These are phyloP conservation scores for Acleris laterana DNA, from an alignment of 2,888 invertebrate species.

Conservation along the genomic window DNA sequence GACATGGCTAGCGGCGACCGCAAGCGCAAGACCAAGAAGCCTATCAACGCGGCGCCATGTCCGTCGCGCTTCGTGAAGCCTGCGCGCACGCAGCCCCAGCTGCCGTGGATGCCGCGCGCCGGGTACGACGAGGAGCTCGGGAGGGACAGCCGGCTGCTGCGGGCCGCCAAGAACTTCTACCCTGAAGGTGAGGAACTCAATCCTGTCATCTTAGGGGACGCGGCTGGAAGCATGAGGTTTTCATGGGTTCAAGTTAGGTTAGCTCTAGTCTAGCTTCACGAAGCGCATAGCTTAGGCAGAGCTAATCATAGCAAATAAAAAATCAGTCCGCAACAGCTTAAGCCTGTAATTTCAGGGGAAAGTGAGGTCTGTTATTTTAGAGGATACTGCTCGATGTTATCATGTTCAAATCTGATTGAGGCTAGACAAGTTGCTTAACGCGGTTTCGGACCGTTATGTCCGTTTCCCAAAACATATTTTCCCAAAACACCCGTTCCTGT, in stretches of 20 bases:
- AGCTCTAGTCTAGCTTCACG: no score
- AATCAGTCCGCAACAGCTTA: no score
- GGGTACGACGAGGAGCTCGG: constrained; percentile 71
- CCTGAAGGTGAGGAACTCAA: constrained; percentile 62
- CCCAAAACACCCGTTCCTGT: no score
- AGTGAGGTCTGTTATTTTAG: no score
- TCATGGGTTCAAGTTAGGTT: no score
- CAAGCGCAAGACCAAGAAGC: constrained; percentile 47
- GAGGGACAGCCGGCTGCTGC: constrained; percentile 62
- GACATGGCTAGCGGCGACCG: constrained; percentile 65
- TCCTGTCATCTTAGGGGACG: not conserved
- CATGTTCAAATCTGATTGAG: no score
- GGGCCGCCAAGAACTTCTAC: constrained; percentile 67
- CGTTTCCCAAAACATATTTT: no score
- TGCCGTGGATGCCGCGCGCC: constrained; percentile 68
- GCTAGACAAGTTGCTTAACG: no score
- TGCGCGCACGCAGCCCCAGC: constrained; percentile 48
- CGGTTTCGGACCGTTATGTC: no score
- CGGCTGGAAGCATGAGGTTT: constrained; percentile 36
- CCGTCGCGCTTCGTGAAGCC: constrained; percentile 62
- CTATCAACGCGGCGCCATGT: constrained; percentile 50
- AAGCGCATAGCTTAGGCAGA: no score
- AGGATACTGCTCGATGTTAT: no score
- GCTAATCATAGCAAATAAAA: no score
- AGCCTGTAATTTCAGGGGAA: not conserved